Base-by-base conservation (phyloP, 2,113 vertebrate genomes). In the Empidonax alnorum region DNA sequence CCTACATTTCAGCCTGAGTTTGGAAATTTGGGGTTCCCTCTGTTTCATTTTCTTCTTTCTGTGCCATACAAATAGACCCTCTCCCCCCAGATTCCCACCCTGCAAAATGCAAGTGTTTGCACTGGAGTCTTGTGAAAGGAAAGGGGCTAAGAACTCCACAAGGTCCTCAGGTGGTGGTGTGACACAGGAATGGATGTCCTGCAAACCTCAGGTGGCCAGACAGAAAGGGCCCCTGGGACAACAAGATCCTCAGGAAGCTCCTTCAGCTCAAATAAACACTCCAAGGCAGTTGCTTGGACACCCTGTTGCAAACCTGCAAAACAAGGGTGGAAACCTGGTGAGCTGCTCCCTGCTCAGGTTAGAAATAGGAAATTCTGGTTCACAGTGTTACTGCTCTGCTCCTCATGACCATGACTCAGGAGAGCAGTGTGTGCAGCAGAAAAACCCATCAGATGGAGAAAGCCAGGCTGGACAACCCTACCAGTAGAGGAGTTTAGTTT, bases 311-410 rank as follows among this genome's bases (percentile, higher is more conserved):
- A 95, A 95, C 93, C 96, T 96, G 96, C 94, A 96, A 96, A 97
- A 96, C 96, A 96, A 96, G 94, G 96, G 94, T 97, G 96, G 95
- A 6, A 97, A 95, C 96, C 90, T 95, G 8, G 11, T 6, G 93
- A 88, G 90, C 94, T 61, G n/a, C 94, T 95, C 69, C 9, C n/a
- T 58, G 76, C 22, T 77, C 96, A 97, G 93, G 96, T 96, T 94
- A 52, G 94, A 49, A 89, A 59, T 91, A 4, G 92, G 95, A 94
- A 94, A 94, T 41, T 96, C 68, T 96, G 91, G 12, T 75, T 95
- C 93, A 96, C 27, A 61, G 63, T 16, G 19, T 91, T 74, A 35
- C 21, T 10, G 84, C 80, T 89, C 89, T 68, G 69, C 69, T 93
- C 50, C 94, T 93, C 92, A 72, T 95, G 88, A 92, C 85, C 92